Percentiles rank a stretch among this genome's conserved stretches.
Conservation (phyloP, 2,113 vertebrate genomes). For the Pelecanus crispus region DNA sequence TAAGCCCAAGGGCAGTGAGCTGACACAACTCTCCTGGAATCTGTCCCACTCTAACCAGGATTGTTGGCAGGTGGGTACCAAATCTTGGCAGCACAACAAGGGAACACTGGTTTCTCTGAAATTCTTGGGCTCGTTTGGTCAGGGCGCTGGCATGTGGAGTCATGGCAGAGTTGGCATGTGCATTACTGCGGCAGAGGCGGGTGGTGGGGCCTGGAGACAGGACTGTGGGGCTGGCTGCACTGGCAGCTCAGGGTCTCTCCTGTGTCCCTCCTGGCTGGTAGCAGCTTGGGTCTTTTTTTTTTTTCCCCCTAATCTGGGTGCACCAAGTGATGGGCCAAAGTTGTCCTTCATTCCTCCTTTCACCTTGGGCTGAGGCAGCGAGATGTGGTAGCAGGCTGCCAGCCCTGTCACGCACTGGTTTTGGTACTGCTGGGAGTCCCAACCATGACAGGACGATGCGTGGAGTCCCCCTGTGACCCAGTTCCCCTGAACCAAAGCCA, state of each 20-base stretch:
- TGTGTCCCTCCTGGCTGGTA: neutral
- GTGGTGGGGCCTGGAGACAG: neutral
- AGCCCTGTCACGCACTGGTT: fast-evolving
- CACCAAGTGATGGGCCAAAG: neutral
- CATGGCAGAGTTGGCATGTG: neutral
- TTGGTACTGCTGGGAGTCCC: neutral
- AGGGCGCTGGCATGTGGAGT: neutral
- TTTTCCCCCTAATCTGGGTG: neutral
- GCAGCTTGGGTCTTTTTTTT: neutral
- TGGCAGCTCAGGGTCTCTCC: neutral
- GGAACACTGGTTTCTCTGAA: neutral
- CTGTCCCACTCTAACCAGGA: neutral
- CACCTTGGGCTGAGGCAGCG: neutral
- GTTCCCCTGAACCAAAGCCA: neutral
- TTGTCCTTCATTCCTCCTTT: neutral
- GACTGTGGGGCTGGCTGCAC: neutral
- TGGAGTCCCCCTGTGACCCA: neutral
- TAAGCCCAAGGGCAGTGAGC: neutral
- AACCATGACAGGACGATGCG: fast-evolving
- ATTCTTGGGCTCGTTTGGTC: neutral
- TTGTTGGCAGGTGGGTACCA: neutral
- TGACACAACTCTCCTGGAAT: neutral
- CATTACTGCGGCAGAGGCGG: neutral
- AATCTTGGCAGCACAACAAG: conserved; percentile 9
- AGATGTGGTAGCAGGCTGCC: neutral